A percentile compares a stretch with the other conserved stretches of the same genome.
Evolutionary conservation across 2,797 vertebrate genomes (phyloP).

Genomic region (Trichosurus vulpecula): DNA sequence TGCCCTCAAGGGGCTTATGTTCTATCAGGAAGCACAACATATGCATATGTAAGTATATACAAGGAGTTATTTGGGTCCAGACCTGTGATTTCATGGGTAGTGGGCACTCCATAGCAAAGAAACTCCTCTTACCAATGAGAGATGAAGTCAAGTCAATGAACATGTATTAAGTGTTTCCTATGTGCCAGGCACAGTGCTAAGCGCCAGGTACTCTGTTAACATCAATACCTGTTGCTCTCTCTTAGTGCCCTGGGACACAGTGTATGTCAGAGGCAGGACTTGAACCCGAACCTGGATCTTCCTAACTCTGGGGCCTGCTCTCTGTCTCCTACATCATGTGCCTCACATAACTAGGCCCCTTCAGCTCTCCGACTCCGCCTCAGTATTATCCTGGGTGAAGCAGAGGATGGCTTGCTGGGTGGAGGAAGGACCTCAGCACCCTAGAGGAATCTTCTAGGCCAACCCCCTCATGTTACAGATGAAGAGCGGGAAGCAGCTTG

Average conservation of each 20-base stretch:
- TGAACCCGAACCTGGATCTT: conserved; percentile 3
- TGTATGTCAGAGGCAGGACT: conserved; percentile 2
- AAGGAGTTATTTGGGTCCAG: not conserved
- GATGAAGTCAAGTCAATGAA: not conserved
- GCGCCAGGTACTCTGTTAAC: not conserved
- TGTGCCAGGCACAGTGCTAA: too few species aligned
- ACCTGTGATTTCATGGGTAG: too few species aligned
- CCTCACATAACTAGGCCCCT: not conserved
- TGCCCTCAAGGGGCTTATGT: not conserved
- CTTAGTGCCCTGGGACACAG: conserved; percentile 3
- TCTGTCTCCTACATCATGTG: not conserved
- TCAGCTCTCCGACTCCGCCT: too few species aligned
- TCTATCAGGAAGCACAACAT: not conserved
- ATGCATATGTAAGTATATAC: not conserved
- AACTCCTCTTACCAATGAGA: not conserved
- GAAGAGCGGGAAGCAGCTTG: not conserved
- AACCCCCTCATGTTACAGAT: not conserved
- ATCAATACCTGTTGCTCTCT: not conserved
- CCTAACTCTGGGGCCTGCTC: conserved; percentile 33
- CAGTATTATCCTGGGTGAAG: not conserved
- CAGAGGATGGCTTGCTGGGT: not conserved
- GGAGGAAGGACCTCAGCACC: not conserved
- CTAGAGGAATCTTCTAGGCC: not conserved
- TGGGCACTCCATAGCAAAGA: not conserved
- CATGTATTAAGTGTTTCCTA: not conserved